Evolutionary conservation across 2,797 vertebrate species (phyloP).

Genomic region (Mionectes olivaceus): DNA sequence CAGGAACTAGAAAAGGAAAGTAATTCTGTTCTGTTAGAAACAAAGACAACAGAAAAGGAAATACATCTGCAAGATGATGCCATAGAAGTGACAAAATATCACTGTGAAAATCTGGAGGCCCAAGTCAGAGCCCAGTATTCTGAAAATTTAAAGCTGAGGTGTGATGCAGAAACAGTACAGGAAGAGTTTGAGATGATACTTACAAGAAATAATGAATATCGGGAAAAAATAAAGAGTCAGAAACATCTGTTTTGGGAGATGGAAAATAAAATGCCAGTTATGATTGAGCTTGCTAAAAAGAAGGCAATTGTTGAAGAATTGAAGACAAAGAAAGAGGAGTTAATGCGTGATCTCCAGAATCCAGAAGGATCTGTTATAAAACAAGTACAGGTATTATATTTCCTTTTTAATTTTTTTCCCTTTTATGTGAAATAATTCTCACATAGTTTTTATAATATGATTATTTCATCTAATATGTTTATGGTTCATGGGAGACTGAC

Average conservation of each 20-base stretch:
- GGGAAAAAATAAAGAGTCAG: slow-evolving; percentile 76
- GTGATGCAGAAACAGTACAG: slow-evolving; percentile 67
- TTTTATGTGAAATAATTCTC: neutral
- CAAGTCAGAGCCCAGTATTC: slow-evolving; percentile 68
- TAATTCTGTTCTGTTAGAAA: slow-evolving; percentile 66
- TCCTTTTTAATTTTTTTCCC: neutral
- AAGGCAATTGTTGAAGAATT: slow-evolving; percentile 66
- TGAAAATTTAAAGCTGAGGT: slow-evolving; percentile 75
- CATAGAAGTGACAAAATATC: slow-evolving; percentile 62
- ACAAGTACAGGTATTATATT: slow-evolving; percentile 75
- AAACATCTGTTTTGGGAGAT: slow-evolving; percentile 58
- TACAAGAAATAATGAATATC: slow-evolving; percentile 76
- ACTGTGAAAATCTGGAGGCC: slow-evolving; percentile 67
- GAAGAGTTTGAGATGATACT: slow-evolving; percentile 71
- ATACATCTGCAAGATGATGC: slow-evolving; percentile 73
- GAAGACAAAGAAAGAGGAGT: slow-evolving; percentile 73
- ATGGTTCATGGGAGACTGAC: neutral
- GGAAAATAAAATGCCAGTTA: slow-evolving; percentile 76
- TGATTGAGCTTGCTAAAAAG: slow-evolving; percentile 76
- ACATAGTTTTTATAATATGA: neutral
- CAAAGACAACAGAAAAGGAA: slow-evolving; percentile 70
- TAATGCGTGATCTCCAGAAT: slow-evolving; percentile 71
- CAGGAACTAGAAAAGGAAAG: slow-evolving; percentile 77
- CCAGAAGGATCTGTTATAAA: slow-evolving; percentile 62
- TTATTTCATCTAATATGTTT: neutral